Evolutionary conservation across 2,113 vertebrate species (phyloP).

Genomic region (Lepisosteus oculatus): DNA sequence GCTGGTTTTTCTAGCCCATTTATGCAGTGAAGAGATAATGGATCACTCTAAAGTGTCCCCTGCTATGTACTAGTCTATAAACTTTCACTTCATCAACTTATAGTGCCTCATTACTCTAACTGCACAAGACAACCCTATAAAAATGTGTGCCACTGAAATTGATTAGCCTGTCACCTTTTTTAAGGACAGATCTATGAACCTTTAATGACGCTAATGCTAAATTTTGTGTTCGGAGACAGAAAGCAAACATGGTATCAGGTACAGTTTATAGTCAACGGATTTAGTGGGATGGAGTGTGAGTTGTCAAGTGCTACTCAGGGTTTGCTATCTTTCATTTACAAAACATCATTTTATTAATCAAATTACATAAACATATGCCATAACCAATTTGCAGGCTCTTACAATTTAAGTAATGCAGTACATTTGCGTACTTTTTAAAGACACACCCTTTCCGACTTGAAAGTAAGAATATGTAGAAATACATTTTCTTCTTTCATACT

Average conservation of each 20-base stretch:
- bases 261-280: background rate
- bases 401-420: no score
- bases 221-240: background rate
- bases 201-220: constrained; percentile 7
- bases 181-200: constrained; percentile 11
- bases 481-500: no score
- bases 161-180: constrained; percentile 7
- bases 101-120: background rate
- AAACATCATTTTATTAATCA: no score
- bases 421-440: no score
- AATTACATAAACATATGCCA: no score
- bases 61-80: constrained; percentile 21
- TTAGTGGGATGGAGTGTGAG: background rate
- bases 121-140: background rate
- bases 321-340: background rate
- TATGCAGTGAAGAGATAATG: constrained; percentile 27
- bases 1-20: constrained; percentile 19
- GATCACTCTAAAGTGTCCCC: constrained; percentile 22
- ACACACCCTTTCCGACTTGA: no score
- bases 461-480: no score
- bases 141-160: constrained; percentile 5
- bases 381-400: no score
- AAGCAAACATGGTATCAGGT: background rate
- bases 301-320: background rate
- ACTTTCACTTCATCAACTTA: constrained; percentile 15